Evolutionary conservation across 2,888 invertebrate genomes (phyloP).

Genomic region (Habroteleia sp.): DNA sequence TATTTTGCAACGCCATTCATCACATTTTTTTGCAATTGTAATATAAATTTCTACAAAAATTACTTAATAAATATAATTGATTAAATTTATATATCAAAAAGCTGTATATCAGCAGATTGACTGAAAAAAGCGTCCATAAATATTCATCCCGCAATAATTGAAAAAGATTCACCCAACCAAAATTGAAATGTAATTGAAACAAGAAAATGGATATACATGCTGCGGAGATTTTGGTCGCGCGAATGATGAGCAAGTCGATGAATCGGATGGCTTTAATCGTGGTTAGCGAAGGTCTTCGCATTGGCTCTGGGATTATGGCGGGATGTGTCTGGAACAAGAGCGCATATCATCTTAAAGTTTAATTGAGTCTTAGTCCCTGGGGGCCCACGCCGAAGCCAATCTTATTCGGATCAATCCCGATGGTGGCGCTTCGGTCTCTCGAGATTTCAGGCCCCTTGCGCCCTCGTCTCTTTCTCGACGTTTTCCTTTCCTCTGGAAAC

Average conservation of each 20-base stretch:
- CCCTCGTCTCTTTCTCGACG: slow-evolving; percentile 61
- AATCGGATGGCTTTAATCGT: slow-evolving; percentile 51
- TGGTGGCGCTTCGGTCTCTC: slow-evolving; percentile 62
- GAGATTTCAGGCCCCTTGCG: slow-evolving; percentile 63
- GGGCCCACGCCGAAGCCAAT: slow-evolving; percentile 81
- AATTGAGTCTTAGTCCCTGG: slow-evolving; percentile 85
- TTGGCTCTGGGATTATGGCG: slow-evolving; percentile 71
- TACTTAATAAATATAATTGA: too few species aligned
- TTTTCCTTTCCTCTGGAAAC: slow-evolving; percentile 55
- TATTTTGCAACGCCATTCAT: too few species aligned
- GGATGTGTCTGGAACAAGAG: slow-evolving; percentile 69
- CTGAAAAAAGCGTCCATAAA: neutral
- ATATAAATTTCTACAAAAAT: too few species aligned
- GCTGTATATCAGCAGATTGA: too few species aligned
- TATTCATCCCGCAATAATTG: slow-evolving; percentile 10
- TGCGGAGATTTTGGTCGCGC: slow-evolving; percentile 35
- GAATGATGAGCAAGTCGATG: slow-evolving; percentile 52
- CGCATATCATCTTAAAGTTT: slow-evolving; percentile 87
- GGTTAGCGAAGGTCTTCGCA: slow-evolving; percentile 40
- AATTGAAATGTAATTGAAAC: slow-evolving; percentile 32
- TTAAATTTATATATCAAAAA: too few species aligned
- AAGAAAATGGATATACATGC: slow-evolving; percentile 18
- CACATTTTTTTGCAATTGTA: too few species aligned
- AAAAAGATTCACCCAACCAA: slow-evolving; percentile 4
- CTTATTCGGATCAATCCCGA: slow-evolving; percentile 74